phyloP scores from a whole-genome alignment of 2,113 vertebrate species.

The Passer domesticus region DNA sequence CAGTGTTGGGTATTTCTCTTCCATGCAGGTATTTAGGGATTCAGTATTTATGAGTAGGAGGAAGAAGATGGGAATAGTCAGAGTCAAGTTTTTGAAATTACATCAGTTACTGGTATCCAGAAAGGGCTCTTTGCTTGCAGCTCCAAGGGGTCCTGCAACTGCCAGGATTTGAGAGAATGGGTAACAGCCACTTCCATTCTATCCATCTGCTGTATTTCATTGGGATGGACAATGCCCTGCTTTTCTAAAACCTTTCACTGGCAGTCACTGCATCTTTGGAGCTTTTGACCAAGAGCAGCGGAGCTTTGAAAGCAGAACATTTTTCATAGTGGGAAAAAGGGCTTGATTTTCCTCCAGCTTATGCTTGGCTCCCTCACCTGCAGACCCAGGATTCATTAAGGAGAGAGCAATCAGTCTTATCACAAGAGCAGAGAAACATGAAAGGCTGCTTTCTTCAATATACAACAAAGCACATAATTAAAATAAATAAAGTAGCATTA shows the following conservation, averaged over 20 bases:
- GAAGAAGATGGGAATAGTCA: background rate
- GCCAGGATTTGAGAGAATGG: background rate
- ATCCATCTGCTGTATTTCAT: background rate
- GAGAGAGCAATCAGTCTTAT: background rate
- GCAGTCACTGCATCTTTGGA: background rate
- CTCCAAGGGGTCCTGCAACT: background rate
- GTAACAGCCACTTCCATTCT: background rate
- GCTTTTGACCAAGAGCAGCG: background rate
- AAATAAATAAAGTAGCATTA: background rate
- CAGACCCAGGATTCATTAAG: background rate
- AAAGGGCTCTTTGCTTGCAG: background rate
- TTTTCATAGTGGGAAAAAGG: background rate
- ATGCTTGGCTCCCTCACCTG: background rate
- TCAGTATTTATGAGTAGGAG: background rate
- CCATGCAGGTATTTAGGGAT: background rate
- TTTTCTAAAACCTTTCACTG: background rate
- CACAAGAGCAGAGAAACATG: background rate
- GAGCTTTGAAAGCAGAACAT: background rate
- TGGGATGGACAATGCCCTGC: background rate
- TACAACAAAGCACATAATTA: background rate
- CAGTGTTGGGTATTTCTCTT: background rate
- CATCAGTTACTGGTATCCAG: background rate
- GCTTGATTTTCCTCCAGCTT: background rate
- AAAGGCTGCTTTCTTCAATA: background rate
- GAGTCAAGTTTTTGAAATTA: background rate